Percentiles rank a stretch among this genome's conserved stretches.
Evolutionary conservation across 2,113 vertebrate genomes (phyloP).

Genomic region (Corythornis cristatus): DNA sequence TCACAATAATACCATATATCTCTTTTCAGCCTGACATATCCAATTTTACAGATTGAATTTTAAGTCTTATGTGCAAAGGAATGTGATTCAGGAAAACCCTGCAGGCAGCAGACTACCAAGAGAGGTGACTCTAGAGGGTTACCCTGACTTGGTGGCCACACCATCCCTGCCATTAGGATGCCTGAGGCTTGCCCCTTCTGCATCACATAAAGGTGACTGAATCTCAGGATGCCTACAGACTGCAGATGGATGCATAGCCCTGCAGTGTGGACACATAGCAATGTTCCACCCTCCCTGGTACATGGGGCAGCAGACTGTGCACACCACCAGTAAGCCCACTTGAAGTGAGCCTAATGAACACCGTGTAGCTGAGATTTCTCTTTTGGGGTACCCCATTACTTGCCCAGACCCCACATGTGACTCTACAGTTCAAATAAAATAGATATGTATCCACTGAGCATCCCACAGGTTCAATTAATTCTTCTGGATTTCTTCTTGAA

Average conservation of each 20-base stretch:
- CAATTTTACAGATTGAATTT: neutral
- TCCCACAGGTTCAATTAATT: neutral
- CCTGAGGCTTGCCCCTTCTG: neutral
- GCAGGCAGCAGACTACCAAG: neutral
- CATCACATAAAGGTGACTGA: neutral
- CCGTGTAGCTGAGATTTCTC: neutral
- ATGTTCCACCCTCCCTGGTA: neutral
- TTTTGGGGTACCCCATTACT: neutral
- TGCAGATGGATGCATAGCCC: neutral
- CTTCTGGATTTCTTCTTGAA: neutral
- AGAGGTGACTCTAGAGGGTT: neutral
- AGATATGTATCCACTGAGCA: neutral
- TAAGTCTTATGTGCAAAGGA: neutral
- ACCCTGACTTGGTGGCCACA: neutral
- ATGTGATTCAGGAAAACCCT: neutral
- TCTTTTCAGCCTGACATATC: neutral
- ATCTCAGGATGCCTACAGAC: neutral
- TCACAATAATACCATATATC: neutral
- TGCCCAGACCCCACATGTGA: neutral
- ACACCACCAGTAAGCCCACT: neutral
- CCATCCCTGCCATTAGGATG: neutral
- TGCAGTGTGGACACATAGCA: fast-evolving
- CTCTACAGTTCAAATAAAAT: neutral
- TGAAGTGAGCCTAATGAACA: fast-evolving
- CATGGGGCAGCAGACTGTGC: neutral